phyloP scores from a whole-genome alignment of 2,888 invertebrate genomes.

The Gonocerus acuteangulatus region DNA sequence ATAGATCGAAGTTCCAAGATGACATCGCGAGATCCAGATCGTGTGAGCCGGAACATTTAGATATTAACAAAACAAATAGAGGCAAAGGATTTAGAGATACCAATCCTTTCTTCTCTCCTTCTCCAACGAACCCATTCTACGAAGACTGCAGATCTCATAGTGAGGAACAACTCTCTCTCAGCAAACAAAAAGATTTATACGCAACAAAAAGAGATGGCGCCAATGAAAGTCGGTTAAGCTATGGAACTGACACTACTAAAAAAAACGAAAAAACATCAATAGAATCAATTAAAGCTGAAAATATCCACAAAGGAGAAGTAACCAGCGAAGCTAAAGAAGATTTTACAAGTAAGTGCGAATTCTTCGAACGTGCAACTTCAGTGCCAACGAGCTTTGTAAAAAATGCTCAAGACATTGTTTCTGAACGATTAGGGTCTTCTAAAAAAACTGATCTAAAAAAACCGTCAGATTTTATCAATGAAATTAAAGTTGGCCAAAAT shows the following conservation, averaged over 20 bases:
- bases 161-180: background rate
- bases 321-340: slow-evolving; percentile 8
- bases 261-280: background rate
- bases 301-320: too few species aligned
- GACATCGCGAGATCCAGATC: slow-evolving; percentile 27
- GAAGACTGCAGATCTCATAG: background rate
- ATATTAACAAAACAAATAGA: slow-evolving; percentile 3
- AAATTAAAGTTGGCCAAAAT: background rate
- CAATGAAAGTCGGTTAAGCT: background rate
- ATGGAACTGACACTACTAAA: background rate
- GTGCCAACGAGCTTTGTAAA: slow-evolving; percentile 25
- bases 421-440: slow-evolving; percentile 21
- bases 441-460: slow-evolving; percentile 15
- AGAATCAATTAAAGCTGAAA: background rate
- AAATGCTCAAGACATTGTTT: slow-evolving; percentile 30
- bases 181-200: background rate
- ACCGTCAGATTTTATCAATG: slow-evolving; percentile 30
- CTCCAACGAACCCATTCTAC: slow-evolving; percentile 17
- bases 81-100: background rate
- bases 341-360: slow-evolving; percentile 30
- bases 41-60: slow-evolving; percentile 28
- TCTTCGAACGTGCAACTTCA: slow-evolving; percentile 33
- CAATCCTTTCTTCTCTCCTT: slow-evolving; percentile 24
- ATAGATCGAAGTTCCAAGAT: slow-evolving; percentile 7
- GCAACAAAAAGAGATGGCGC: background rate